Evolutionary conservation across 2,888 invertebrate species (phyloP).

Genomic region (Uloborus plumipes): DNA sequence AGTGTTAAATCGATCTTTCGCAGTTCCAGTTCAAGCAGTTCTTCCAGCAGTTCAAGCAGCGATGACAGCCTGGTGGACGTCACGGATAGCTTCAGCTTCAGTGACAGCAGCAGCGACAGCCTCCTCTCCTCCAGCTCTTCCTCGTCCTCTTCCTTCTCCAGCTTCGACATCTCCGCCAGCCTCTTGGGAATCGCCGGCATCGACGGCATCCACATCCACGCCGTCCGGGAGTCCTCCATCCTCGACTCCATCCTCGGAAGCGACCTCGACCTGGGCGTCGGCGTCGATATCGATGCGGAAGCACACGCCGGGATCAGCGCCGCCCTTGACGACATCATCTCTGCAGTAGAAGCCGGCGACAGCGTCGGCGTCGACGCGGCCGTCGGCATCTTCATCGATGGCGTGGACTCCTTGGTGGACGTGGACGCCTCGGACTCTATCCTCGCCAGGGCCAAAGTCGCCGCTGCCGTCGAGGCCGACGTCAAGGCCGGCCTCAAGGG

Average conservation of each 20-base stretch:
- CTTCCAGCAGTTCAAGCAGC: background rate
- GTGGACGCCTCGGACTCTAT: no score
- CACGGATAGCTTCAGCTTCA: constrained; percentile 9
- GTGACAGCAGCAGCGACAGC: constrained; percentile 10
- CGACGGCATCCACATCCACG: constrained; percentile 3
- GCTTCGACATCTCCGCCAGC: constrained; percentile 7
- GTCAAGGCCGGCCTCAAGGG: no score
- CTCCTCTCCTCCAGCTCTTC: background rate
- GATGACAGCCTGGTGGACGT: background rate
- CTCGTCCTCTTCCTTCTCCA: background rate
- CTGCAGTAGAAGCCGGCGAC: background rate
- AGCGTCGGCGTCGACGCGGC: no score
- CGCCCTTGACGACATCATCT: background rate
- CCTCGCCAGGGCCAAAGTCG: no score
- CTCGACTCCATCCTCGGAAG: background rate
- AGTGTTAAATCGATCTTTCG: no score
- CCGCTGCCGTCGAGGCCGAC: no score
- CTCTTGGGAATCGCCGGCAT: constrained; percentile 3
- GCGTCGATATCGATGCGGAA: background rate
- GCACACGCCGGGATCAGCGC: background rate
- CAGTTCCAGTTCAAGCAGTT: background rate
- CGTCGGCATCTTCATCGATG: no score
- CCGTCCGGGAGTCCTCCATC: background rate
- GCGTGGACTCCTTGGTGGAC: no score
- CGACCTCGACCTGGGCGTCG: background rate